Evolutionary conservation across 2,113 vertebrate species (phyloP).

Genomic region (Cisticola juncidis): DNA sequence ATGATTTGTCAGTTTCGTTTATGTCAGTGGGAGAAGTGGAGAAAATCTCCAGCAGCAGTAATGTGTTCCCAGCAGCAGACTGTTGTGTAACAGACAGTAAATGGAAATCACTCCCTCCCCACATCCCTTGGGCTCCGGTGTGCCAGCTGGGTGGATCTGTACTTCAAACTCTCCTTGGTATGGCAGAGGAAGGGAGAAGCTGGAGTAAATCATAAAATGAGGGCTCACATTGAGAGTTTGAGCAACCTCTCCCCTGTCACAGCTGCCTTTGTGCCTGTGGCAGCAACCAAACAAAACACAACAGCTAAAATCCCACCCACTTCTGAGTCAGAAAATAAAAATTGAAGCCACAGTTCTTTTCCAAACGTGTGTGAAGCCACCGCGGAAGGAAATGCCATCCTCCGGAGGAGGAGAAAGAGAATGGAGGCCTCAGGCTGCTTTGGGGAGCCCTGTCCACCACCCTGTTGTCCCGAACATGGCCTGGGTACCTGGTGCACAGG

Average conservation of each 20-base stretch:
- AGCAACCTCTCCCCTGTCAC: background rate
- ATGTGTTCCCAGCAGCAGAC: background rate
- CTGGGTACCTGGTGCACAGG: background rate
- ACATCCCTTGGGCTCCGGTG: background rate
- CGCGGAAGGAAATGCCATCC: background rate
- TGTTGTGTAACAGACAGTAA: background rate
- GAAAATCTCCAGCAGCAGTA: background rate
- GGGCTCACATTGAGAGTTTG: background rate
- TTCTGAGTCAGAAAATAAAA: background rate
- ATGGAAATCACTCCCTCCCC: background rate
- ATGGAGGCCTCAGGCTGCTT: background rate
- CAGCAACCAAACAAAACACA: background rate
- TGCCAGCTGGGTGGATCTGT: background rate
- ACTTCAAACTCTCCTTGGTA: background rate
- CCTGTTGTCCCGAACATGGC: background rate
- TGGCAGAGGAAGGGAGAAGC: background rate
- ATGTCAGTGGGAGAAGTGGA: background rate
- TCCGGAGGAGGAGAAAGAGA: no score
- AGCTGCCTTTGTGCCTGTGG: background rate
- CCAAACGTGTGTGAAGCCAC: background rate
- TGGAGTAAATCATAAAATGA: background rate
- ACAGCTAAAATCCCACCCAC: background rate
- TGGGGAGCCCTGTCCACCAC: background rate
- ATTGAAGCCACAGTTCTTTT: rapidly evolving
- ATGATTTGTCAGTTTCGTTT: background rate